These are phyloP conservation scores for Dicrostonyx torquatus DNA, from an alignment of 2,797 vertebrate genomes.

Conservation along the genomic window DNA sequence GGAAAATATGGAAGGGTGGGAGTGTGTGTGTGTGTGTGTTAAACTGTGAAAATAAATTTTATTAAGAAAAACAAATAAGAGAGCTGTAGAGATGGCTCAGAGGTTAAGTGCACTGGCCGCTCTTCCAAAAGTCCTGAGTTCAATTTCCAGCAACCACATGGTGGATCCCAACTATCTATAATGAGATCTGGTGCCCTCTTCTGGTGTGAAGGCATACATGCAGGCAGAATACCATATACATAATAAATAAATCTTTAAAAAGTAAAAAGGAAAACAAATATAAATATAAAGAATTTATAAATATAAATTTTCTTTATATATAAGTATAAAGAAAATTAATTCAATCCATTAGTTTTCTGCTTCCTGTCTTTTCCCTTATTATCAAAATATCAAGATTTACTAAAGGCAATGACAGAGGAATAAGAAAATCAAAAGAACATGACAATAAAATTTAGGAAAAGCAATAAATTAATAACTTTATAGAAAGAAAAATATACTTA, in stretches of 20 bases:
- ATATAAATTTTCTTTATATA: too few relatives aligned
- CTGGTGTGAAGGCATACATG: neutral
- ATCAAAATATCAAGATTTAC: neutral
- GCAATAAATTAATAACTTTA: neutral
- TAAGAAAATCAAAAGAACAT: neutral
- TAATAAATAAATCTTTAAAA: neutral
- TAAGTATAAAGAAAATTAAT: neutral
- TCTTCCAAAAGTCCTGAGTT: neutral
- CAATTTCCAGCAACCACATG: neutral
- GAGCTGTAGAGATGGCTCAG: neutral
- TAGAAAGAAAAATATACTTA: neutral
- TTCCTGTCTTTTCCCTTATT: neutral
- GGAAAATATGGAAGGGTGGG: too few relatives aligned
- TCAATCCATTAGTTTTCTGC: neutral
- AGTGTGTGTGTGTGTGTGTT: too few relatives aligned
- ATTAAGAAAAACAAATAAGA: neutral
- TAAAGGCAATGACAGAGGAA: neutral
- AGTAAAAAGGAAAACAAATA: neutral
- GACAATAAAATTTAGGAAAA: neutral
- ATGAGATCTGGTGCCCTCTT: neutral
- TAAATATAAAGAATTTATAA: too few relatives aligned
- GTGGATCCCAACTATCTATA: neutral
- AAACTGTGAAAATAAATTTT: neutral
- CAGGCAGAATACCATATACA: neutral
- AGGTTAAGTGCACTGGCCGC: neutral